These are phyloP conservation scores for Alexandromys fortis DNA, from an alignment of 2,113 vertebrate genomes.

Conservation along the genomic window DNA sequence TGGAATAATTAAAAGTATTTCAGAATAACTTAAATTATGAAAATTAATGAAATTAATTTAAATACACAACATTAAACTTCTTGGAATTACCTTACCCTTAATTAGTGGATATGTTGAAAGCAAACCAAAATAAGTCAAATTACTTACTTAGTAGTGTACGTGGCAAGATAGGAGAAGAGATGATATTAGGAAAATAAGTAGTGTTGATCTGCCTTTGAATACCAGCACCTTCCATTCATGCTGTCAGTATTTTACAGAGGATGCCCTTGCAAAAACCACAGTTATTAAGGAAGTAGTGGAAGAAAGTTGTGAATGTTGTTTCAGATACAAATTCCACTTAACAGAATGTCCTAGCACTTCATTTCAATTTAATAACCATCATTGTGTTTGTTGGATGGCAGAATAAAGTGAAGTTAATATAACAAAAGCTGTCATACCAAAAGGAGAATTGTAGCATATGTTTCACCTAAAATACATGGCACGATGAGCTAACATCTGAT, in stretches of 20 bases:
- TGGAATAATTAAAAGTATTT: not conserved
- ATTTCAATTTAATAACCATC: not conserved
- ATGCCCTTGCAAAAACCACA: not conserved
- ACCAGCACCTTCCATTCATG: not conserved
- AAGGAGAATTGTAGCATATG: not conserved
- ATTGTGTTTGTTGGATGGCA: not conserved
- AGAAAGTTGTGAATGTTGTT: not conserved
- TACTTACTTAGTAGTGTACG: not conserved
- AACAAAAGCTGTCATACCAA: not conserved
- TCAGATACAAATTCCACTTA: not conserved
- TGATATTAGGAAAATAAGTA: not conserved
- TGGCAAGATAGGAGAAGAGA: not conserved
- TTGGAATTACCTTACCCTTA: not conserved
- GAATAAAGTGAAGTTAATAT: not conserved
- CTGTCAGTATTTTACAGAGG: not conserved
- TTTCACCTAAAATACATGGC: not conserved
- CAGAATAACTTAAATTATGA: not conserved
- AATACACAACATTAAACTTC: not conserved
- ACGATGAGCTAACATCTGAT: not conserved
- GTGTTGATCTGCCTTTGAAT: not conserved
- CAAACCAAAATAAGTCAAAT: not conserved
- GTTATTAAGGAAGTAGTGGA: not conserved
- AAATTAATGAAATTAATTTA: not conserved
- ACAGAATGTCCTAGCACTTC: not conserved
- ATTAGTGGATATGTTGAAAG: not conserved